Percentiles rank a stretch among this genome's conserved stretches.
These are phyloP conservation scores for Bergia sp. DNA, from an alignment of 92 coral and sea anemone species.

Conservation along the genomic window DNA sequence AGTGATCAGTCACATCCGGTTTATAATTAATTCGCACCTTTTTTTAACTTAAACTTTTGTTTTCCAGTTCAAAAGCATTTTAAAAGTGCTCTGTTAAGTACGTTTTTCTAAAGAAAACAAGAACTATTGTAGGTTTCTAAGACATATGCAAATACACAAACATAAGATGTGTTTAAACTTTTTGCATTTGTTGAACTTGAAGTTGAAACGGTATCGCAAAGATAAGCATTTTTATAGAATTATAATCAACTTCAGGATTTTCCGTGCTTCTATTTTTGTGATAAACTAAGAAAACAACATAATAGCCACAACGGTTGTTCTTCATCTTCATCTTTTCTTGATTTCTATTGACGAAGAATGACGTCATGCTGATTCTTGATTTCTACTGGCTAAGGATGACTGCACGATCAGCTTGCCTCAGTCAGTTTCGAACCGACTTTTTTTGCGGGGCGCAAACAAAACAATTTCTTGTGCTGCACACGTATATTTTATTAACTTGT, in stretches of 20 bases:
- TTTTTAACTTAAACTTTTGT: background rate
- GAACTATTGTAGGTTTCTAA: background rate
- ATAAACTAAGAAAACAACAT: background rate
- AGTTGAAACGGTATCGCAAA: no score
- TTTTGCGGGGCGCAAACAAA: no score
- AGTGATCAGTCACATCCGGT: constrained; percentile 16
- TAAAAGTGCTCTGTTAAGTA: background rate
- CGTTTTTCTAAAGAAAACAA: background rate
- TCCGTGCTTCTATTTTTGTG: background rate
- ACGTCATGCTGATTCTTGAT: no score
- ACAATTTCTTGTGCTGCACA: no score
- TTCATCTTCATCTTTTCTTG: no score
- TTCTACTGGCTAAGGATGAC: no score
- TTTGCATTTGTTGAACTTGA: background rate
- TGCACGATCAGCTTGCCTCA: no score
- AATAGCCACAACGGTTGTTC: background rate
- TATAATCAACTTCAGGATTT: background rate
- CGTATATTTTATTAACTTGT: no score
- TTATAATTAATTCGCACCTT: background rate
- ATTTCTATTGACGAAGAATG: no score
- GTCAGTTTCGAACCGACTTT: no score
- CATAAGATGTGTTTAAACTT: background rate
- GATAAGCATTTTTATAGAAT: no score
- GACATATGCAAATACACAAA: background rate
- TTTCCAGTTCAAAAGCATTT: background rate